Evolutionary conservation across 2,797 vertebrate species (phyloP).

Genomic region (Remorina albescens): DNA sequence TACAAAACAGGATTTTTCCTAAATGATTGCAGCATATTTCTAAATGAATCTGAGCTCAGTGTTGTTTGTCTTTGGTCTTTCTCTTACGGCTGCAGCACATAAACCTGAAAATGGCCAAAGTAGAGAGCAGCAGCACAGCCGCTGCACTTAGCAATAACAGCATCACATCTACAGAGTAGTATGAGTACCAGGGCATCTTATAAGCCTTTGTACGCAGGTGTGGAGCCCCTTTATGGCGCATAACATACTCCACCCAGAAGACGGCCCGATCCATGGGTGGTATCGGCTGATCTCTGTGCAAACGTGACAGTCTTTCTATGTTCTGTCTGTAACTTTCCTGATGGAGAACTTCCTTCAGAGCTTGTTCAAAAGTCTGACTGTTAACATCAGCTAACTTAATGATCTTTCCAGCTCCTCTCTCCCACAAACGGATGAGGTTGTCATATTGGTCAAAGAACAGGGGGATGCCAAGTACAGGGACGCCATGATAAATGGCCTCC

Average conservation of each 20-base stretch:
- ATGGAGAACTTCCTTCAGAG: slow-evolving; percentile 60
- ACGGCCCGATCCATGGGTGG: slow-evolving; percentile 72
- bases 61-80: slow-evolving; percentile 68
- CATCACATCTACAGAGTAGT: slow-evolving; percentile 75
- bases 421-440: slow-evolving; percentile 78
- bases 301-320: slow-evolving; percentile 73
- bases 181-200: slow-evolving; percentile 81
- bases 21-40: background rate
- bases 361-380: slow-evolving; percentile 59
- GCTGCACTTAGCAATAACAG: slow-evolving; percentile 45
- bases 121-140: slow-evolving; percentile 18
- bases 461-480: slow-evolving; percentile 81
- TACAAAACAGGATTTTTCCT: no score
- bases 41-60: background rate
- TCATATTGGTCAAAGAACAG: slow-evolving; percentile 84
- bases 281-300: slow-evolving; percentile 79
- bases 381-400: slow-evolving; percentile 61
- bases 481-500: slow-evolving; percentile 81
- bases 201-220: slow-evolving; percentile 78
- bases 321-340: slow-evolving; percentile 71
- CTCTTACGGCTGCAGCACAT: slow-evolving; percentile 58
- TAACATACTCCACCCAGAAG: slow-evolving; percentile 84
- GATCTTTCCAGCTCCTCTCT: slow-evolving; percentile 74
- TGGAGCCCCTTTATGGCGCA: slow-evolving; percentile 79
- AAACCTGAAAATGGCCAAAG: slow-evolving; percentile 39